Conservation (phyloP, 2,113 vertebrate species). For the Megaleporinus macrocephalus region DNA sequence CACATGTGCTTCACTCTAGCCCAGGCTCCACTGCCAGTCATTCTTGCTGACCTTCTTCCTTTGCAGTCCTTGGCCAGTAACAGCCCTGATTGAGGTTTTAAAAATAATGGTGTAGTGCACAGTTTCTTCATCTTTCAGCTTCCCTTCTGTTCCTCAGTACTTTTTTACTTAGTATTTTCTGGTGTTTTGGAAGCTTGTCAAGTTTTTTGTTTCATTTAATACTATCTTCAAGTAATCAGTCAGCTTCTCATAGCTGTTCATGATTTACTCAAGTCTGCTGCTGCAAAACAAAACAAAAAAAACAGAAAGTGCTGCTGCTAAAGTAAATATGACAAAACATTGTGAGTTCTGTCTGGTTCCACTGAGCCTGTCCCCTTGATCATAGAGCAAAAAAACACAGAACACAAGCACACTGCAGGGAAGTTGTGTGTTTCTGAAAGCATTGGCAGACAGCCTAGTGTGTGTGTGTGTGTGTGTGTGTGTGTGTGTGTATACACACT, state of each 20-base stretch:
- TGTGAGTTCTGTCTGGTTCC: not conserved
- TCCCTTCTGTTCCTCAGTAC: not conserved
- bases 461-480: not conserved
- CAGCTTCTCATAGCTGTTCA: not conserved
- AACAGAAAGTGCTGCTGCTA: not conserved
- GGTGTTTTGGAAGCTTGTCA: not conserved
- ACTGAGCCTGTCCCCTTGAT: constrained; percentile 2
- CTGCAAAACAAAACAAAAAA: too few species aligned
- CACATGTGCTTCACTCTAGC: too few species aligned
- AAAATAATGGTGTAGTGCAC: too few species aligned
- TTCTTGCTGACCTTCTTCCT: too few species aligned
- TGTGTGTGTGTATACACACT: not conserved
- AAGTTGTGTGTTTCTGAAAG: not conserved
- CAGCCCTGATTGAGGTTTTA: too few species aligned
- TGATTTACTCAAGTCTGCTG: constrained; percentile 7
- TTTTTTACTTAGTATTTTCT: not conserved
- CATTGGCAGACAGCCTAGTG: constrained; percentile 1
- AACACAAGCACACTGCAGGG: not conserved
- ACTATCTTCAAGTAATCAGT: not conserved
- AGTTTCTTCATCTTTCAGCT: too few species aligned
- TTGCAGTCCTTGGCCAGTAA: too few species aligned
- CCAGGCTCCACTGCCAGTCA: too few species aligned
- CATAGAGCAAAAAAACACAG: not conserved
- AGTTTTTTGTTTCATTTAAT: not conserved
- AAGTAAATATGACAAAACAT: constrained; percentile 27